Percentiles rank a stretch among this genome's conserved stretches.
phyloP scores from a whole-genome alignment of 2,888 invertebrate genomes.

The Tachina fera region DNA sequence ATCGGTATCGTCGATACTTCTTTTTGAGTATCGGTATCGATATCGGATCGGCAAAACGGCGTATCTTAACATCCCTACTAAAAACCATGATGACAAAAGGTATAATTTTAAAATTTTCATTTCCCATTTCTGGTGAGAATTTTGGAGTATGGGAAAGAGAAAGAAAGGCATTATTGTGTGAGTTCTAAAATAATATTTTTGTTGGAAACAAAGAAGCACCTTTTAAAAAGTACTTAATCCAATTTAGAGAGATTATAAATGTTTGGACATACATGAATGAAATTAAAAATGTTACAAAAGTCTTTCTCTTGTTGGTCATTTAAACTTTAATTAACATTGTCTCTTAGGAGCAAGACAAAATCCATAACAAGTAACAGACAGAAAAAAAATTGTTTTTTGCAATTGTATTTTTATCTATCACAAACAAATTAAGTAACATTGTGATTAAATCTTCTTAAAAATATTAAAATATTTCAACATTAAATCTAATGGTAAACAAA shows the following conservation, averaged over 20 bases:
- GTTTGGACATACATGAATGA: constrained; percentile 54
- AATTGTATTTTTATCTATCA: constrained; percentile 1
- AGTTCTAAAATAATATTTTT: constrained; percentile 54
- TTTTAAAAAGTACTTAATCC: constrained; percentile 79
- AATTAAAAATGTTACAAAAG: constrained; percentile 55
- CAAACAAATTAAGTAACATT: constrained; percentile 4
- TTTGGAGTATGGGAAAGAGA: neutral
- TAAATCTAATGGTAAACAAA: no score
- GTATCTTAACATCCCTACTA: no score
- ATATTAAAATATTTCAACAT: neutral
- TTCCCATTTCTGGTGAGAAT: constrained; percentile 12
- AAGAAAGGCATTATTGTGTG: constrained; percentile 1
- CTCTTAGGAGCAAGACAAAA: constrained; percentile 13
- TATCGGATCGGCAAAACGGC: no score
- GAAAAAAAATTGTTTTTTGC: constrained; percentile 8
- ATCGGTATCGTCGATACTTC: no score
- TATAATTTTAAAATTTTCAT: neutral
- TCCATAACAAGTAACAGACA: constrained; percentile 28
- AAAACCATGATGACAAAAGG: no score
- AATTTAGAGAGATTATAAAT: constrained; percentile 80
- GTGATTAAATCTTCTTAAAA: constrained; percentile 18
- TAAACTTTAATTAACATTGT: constrained; percentile 20
- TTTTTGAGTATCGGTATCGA: no score
- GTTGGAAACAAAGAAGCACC: constrained; percentile 48
- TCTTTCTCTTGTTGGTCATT: constrained; percentile 34